Conservation (phyloP, 2,888 invertebrate genomes). For the Coelogynopora nodosa region DNA sequence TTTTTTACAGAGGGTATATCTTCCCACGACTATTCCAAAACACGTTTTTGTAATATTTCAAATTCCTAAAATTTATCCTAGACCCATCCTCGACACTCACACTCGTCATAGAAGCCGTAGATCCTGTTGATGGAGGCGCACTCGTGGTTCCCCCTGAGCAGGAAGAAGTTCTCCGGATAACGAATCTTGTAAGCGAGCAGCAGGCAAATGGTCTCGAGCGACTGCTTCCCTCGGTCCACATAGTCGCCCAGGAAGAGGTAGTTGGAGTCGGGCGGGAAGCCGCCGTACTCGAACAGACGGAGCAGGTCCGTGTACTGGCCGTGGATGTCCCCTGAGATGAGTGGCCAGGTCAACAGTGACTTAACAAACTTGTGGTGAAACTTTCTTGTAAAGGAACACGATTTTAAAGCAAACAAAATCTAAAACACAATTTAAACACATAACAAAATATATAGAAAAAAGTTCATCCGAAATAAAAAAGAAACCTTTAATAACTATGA, state of each 20-base stretch:
- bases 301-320: slow-evolving; percentile 97
- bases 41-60: too few relatives aligned
- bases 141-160: slow-evolving; percentile 93
- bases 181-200: slow-evolving; percentile 88
- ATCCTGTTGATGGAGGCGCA: slow-evolving; percentile 97
- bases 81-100: slow-evolving; percentile 74
- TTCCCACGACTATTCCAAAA: too few relatives aligned
- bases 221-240: slow-evolving; percentile 62
- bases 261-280: slow-evolving; percentile 96
- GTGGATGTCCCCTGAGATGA: slow-evolving; percentile 96
- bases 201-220: slow-evolving; percentile 61
- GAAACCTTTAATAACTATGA: too few relatives aligned
- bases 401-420: too few relatives aligned
- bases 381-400: too few relatives aligned
- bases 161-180: slow-evolving; percentile 78
- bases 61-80: too few relatives aligned
- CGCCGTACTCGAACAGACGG: slow-evolving; percentile 94
- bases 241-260: slow-evolving; percentile 78
- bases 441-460: too few relatives aligned
- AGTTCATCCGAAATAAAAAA: too few relatives aligned
- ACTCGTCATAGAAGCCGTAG: slow-evolving; percentile 96
- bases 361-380: too few relatives aligned
- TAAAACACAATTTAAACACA: too few relatives aligned
- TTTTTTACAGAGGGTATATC: too few relatives aligned
- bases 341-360: too few relatives aligned